A percentile compares a stretch with the other conserved stretches of the same genome.
These are phyloP conservation scores for Lucilia cuprina DNA, from an alignment of 1,140 invertebrate genomes.

Conservation along the genomic window DNA sequence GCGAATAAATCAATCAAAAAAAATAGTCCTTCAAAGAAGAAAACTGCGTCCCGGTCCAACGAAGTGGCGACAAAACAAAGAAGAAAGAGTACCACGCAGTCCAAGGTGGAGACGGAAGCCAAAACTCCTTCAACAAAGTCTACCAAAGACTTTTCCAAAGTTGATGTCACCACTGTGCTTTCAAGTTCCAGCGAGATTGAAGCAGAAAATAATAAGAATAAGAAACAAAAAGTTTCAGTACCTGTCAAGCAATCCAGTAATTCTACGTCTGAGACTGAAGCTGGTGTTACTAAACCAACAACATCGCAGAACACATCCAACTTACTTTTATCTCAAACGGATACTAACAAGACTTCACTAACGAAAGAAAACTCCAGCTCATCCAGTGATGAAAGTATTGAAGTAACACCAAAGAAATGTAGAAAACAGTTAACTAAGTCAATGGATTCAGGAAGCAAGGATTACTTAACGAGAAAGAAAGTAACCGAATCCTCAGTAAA, in stretches of 20 bases:
- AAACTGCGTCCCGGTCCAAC: constrained; percentile 49
- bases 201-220: constrained; percentile 30
- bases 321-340: constrained; percentile 65
- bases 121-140: background rate
- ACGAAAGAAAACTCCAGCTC: constrained; percentile 65
- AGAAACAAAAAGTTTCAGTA: constrained; percentile 55
- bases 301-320: constrained; percentile 38
- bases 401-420: constrained; percentile 68
- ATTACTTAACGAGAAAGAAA: constrained; percentile 68
- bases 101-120: background rate
- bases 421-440: constrained; percentile 13
- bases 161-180: constrained; percentile 41
- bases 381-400: constrained; percentile 78
- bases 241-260: constrained; percentile 47
- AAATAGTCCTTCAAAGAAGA: constrained; percentile 36
- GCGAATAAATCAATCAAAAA: constrained; percentile 31
- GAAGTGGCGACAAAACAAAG: constrained; percentile 60
- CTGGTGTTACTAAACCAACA: constrained; percentile 22
- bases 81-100: constrained; percentile 55
- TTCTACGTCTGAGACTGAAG: background rate
- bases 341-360: constrained; percentile 67
- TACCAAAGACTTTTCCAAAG: constrained; percentile 41
- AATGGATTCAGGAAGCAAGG: background rate
- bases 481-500: constrained; percentile 65
- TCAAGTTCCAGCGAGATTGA: constrained; percentile 63